These are phyloP conservation scores for Pseudococcus longispinus DNA, from an alignment of 2,888 invertebrate species.

Conservation along the genomic window DNA sequence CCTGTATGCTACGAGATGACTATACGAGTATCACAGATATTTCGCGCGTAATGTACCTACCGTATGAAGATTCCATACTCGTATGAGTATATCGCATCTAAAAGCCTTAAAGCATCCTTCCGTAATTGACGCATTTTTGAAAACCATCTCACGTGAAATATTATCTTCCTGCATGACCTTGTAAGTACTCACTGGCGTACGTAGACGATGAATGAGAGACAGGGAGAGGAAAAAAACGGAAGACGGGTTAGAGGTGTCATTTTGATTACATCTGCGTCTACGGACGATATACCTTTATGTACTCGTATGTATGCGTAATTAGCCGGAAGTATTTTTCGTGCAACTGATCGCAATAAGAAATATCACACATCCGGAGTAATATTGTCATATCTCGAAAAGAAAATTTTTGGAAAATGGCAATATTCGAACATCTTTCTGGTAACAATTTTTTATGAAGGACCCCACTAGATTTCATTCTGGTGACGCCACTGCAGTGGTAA, in stretches of 20 bases:
- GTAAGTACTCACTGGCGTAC: slow-evolving; percentile 25
- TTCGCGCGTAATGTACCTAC: background rate
- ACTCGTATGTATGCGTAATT: background rate
- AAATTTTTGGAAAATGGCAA: no score
- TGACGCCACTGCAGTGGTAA: no score
- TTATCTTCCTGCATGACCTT: slow-evolving; percentile 55
- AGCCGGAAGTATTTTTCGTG: slow-evolving; percentile 27
- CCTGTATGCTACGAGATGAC: slow-evolving; percentile 10
- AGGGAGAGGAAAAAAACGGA: slow-evolving; percentile 33
- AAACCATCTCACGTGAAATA: slow-evolving; percentile 50
- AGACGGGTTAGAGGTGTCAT: slow-evolving; percentile 52
- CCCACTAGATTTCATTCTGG: no score
- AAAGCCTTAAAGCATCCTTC: background rate
- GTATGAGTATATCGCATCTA: background rate
- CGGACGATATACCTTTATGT: background rate
- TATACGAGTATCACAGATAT: background rate
- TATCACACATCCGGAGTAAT: no score
- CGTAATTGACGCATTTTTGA: slow-evolving; percentile 41
- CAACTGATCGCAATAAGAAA: background rate
- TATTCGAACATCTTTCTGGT: no score
- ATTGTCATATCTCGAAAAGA: no score
- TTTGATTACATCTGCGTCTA: slow-evolving; percentile 39
- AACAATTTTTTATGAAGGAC: no score
- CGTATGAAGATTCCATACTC: background rate
- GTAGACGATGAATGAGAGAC: background rate